Conservation (phyloP, 2,113 vertebrate genomes). For the Muscicapa adusta region DNA sequence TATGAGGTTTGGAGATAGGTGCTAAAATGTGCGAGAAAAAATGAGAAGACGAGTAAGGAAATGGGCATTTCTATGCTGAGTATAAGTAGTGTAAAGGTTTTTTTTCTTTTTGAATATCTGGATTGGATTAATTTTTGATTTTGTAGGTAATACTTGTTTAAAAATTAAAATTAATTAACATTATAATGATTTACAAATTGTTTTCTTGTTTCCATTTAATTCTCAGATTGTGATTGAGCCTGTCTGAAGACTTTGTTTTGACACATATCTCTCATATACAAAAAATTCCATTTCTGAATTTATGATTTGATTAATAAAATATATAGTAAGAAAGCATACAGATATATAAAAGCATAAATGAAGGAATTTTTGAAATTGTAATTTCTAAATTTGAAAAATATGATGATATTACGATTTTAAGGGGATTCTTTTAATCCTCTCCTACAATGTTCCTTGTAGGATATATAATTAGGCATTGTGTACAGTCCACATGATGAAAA, state of each 20-base stretch:
- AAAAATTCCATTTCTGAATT: background rate
- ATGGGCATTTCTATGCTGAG: background rate
- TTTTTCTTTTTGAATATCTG: background rate
- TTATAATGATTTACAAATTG: background rate
- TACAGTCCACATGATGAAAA: background rate
- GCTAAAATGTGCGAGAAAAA: background rate
- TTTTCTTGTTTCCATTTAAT: background rate
- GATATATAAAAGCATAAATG: background rate
- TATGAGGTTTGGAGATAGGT: background rate
- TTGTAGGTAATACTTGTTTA: background rate
- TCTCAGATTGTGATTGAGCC: background rate
- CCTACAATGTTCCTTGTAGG: background rate
- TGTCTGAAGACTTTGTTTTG: background rate
- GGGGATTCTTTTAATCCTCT: background rate
- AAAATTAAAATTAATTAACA: background rate
- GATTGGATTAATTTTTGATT: background rate
- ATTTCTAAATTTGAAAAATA: background rate
- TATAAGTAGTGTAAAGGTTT: background rate
- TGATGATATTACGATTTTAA: background rate
- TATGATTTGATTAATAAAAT: slow-evolving; percentile 21
- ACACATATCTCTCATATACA: background rate
- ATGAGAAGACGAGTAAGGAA: background rate
- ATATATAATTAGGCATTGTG: background rate
- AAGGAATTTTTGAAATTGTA: background rate
- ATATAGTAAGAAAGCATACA: background rate